These are phyloP conservation scores for Suricata suricatta DNA, from an alignment of 2,113 vertebrate species.

Conservation along the genomic window DNA sequence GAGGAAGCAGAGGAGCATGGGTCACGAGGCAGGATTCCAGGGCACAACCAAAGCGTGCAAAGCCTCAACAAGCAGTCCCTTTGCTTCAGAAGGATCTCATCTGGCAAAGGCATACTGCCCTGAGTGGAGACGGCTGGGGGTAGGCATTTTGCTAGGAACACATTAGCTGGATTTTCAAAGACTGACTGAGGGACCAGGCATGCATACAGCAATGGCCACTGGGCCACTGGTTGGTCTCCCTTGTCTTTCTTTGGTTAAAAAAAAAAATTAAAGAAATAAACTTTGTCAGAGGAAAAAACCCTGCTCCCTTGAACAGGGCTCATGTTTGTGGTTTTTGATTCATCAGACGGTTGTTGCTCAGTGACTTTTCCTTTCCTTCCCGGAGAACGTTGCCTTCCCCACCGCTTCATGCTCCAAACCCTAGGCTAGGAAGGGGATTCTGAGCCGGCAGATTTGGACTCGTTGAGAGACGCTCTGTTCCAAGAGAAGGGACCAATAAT, in stretches of 20 bases:
- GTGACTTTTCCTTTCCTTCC: neutral
- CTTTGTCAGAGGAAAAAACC: neutral
- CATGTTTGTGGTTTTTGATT: neutral
- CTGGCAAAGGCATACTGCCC: neutral
- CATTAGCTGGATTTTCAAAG: neutral
- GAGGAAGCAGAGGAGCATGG: neutral
- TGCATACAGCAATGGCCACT: neutral
- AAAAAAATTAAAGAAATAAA: neutral
- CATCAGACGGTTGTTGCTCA: neutral
- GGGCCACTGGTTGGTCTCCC: neutral
- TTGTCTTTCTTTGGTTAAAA: neutral
- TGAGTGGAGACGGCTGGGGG: neutral
- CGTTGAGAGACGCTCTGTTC: constrained; percentile 32
- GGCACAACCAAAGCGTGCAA: neutral
- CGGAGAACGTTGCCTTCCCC: neutral
- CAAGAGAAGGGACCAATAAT: constrained; percentile 56
- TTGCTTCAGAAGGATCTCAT: neutral
- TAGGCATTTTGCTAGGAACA: neutral
- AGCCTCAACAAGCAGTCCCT: neutral
- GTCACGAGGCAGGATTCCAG: neutral
- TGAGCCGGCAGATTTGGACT: neutral
- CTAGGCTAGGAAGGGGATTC: neutral
- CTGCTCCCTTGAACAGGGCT: neutral
- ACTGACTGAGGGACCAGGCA: neutral
- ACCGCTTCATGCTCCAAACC: fast-evolving